These are phyloP conservation scores for Panorpa germanica DNA, from an alignment of 2,888 invertebrate species.

Conservation along the genomic window DNA sequence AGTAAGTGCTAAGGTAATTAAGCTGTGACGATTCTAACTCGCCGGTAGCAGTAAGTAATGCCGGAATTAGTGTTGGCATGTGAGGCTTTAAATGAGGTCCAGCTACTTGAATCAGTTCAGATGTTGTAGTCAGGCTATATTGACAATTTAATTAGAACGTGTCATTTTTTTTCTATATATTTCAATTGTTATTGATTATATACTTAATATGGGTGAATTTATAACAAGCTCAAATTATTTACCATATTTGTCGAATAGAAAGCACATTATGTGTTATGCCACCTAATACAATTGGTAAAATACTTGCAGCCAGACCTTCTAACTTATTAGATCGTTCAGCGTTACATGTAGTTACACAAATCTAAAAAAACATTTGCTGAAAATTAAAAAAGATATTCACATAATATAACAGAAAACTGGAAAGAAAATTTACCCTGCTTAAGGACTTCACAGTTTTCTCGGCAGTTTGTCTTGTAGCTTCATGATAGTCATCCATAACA, in stretches of 20 bases:
- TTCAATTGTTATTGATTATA: no score
- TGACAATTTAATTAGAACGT: conserved; percentile 6
- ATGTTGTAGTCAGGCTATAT: conserved; percentile 60
- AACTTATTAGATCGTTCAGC: conserved; percentile 51
- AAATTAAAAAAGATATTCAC: conserved; percentile 5
- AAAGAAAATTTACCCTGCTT: conserved; percentile 38
- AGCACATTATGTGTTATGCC: conserved; percentile 64
- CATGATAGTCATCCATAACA: conserved; percentile 91
- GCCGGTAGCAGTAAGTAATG: conserved; percentile 68
- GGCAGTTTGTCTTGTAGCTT: conserved; percentile 61
- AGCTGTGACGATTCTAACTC: conserved; percentile 67
- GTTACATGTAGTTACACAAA: conserved; percentile 52
- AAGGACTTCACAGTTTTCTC: conserved; percentile 48
- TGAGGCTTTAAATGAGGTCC: conserved; percentile 65
- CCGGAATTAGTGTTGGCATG: conserved; percentile 60
- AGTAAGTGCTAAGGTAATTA: conserved; percentile 57
- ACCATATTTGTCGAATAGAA: conserved; percentile 64
- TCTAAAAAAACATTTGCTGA: conserved; percentile 23
- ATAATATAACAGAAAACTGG: conserved; percentile 4
- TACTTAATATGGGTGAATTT: conserved; percentile 4
- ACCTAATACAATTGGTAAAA: conserved; percentile 65
- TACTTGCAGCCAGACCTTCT: conserved; percentile 46
- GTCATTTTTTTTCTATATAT: conserved; percentile 2
- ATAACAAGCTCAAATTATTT: conserved; percentile 10
- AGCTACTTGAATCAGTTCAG: conserved; percentile 68